These are phyloP conservation scores for Condylura cristata DNA, from an alignment of 2,113 vertebrate species.

Conservation along the genomic window DNA sequence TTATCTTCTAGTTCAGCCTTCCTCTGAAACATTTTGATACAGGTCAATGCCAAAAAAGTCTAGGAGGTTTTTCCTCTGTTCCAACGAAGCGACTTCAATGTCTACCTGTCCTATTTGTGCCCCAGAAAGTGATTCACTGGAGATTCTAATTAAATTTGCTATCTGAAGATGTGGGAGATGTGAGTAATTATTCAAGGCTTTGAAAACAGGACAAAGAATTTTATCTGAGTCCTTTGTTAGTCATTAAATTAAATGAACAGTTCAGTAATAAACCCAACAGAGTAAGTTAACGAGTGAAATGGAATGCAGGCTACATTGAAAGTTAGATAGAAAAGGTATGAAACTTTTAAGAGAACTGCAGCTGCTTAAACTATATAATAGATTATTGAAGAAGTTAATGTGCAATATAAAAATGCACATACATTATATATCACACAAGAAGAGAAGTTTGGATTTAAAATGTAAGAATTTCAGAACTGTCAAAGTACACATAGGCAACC, in stretches of 20 bases:
- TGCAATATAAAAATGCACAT: neutral
- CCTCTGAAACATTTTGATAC: slow-evolving; percentile 25
- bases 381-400: neutral
- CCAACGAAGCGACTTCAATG: neutral
- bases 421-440: neutral
- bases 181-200: slow-evolving; percentile 63
- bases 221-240: slow-evolving; percentile 1
- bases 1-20: slow-evolving; percentile 37
- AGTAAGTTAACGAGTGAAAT: slow-evolving; percentile 58
- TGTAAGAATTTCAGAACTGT: neutral
- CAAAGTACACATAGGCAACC: neutral
- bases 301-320: neutral
- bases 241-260: slow-evolving; percentile 68
- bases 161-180: slow-evolving; percentile 57
- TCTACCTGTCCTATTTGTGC: neutral
- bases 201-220: slow-evolving; percentile 61
- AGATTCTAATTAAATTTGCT: slow-evolving; percentile 65
- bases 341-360: neutral
- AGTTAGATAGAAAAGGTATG: slow-evolving; percentile 46
- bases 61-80: neutral
- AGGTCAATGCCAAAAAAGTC: slow-evolving; percentile 27
- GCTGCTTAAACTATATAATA: neutral
- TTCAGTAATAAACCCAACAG: slow-evolving; percentile 69
- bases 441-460: neutral
- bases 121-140: slow-evolving; percentile 52